phyloP scores from a whole-genome alignment of 1,140 invertebrate genomes.

The Dendroctonus ponderosae region DNA sequence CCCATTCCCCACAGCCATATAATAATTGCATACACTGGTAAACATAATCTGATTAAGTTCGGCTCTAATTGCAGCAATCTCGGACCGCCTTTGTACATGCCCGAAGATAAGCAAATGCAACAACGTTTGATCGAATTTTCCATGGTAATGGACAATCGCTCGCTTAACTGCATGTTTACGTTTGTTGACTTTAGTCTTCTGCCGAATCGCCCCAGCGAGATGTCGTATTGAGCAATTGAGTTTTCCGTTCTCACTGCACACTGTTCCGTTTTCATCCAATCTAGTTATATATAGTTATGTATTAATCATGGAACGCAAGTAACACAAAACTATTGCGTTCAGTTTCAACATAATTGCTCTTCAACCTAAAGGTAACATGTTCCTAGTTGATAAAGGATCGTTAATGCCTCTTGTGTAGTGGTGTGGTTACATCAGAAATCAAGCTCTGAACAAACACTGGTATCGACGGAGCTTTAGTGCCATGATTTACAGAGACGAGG shows the following conservation, averaged over 20 bases:
- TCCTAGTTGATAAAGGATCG: too few species aligned
- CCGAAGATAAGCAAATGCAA: constrained; percentile 27
- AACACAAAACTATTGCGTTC: too few species aligned
- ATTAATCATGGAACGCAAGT: too few species aligned
- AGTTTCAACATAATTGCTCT: too few species aligned
- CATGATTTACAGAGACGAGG: constrained; percentile 11
- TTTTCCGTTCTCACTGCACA: too few species aligned
- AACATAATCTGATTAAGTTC: constrained; percentile 27
- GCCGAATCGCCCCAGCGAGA: too few species aligned
- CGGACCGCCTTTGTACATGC: constrained; percentile 20
- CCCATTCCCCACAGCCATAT: constrained; percentile 12
- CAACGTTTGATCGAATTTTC: constrained; percentile 30
- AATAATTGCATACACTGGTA: constrained; percentile 28
- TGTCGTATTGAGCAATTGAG: too few species aligned
- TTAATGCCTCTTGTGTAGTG: too few species aligned
- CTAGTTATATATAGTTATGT: too few species aligned
- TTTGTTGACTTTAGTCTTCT: background rate
- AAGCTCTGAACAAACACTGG: constrained; percentile 9
- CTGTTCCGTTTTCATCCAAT: too few species aligned
- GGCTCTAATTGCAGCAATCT: constrained; percentile 20
- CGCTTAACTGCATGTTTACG: background rate
- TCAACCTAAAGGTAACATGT: too few species aligned
- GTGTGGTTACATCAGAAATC: constrained; percentile 7
- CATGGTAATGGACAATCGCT: constrained; percentile 29
- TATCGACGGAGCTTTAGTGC: constrained; percentile 1